phyloP scores from a whole-genome alignment of 2,888 invertebrate species.

The Mythimna pallens region DNA sequence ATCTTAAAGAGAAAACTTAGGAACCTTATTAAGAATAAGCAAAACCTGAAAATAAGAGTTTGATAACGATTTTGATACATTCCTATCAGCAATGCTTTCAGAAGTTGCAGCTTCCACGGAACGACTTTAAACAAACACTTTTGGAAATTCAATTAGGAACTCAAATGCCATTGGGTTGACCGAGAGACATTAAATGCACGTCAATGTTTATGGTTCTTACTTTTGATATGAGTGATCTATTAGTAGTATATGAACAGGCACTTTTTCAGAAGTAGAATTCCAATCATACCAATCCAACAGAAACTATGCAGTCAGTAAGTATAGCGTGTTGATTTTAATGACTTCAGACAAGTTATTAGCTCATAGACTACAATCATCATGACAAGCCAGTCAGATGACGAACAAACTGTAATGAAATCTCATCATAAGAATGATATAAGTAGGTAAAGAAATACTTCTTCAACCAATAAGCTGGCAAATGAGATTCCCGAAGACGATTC shows the following conservation, averaged over 20 bases:
- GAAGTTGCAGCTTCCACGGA: constrained; percentile 48
- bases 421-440: constrained; percentile 22
- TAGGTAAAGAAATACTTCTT: constrained; percentile 11
- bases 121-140: constrained; percentile 57
- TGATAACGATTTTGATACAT: constrained; percentile 87
- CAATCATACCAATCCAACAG: constrained; percentile 5
- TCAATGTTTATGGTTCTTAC: neutral
- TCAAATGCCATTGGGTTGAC: constrained; percentile 63
- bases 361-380: constrained; percentile 54
- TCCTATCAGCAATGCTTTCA: constrained; percentile 83
- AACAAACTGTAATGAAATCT: constrained; percentile 46
- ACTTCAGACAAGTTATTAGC: constrained; percentile 60
- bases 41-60: constrained; percentile 58
- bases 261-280: constrained; percentile 25
- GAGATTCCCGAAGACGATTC: constrained; percentile 19
- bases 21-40: constrained; percentile 35
- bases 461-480: constrained; percentile 30
- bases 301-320: constrained; percentile 29
- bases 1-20: constrained; percentile 40
- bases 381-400: constrained; percentile 38
- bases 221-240: neutral
- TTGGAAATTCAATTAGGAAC: constrained; percentile 48
- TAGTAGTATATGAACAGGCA: constrained; percentile 6
- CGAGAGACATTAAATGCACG: no score
- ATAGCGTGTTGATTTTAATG: constrained; percentile 61